A percentile compares a stretch with the other conserved stretches of the same genome.
phyloP scores from a whole-genome alignment of 2,888 invertebrate species.

The Zootermopsis nevadensis region DNA sequence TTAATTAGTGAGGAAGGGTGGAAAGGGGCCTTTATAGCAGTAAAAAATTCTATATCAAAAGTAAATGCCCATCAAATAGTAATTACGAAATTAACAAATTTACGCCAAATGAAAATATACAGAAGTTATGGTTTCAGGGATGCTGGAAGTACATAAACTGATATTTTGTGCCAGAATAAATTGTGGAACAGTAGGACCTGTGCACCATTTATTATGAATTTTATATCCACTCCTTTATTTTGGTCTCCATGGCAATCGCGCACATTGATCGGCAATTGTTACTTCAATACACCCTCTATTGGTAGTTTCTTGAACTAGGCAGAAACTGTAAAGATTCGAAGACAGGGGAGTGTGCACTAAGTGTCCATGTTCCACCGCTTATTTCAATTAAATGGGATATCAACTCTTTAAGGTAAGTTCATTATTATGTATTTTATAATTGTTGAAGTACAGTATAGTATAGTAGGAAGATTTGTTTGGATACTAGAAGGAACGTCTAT shows the following conservation, averaged over 20 bases:
- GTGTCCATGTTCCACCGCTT: constrained; percentile 7
- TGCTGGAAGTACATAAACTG: too few relatives aligned
- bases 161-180: too few relatives aligned
- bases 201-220: too few relatives aligned
- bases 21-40: too few relatives aligned
- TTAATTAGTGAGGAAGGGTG: too few relatives aligned
- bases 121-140: too few relatives aligned
- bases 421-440: not conserved
- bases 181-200: too few relatives aligned
- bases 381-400: constrained; percentile 8
- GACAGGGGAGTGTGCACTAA: not conserved
- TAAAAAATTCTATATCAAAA: too few relatives aligned
- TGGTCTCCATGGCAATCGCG: not conserved
- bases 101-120: too few relatives aligned
- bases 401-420: not conserved
- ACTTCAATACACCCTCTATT: constrained; percentile 10
- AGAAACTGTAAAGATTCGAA: constrained; percentile 9
- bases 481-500: not conserved
- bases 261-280: constrained; percentile 41
- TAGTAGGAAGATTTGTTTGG: not conserved
- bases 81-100: too few relatives aligned
- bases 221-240: not conserved
- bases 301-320: constrained; percentile 9
- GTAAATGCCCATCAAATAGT: too few relatives aligned
- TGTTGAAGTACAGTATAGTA: not conserved